Evolutionary conservation across 1,140 invertebrate genomes (phyloP), one percentile per base, ranked within the genome.

Genomic region (Lutraria rhynchaena): DNA sequence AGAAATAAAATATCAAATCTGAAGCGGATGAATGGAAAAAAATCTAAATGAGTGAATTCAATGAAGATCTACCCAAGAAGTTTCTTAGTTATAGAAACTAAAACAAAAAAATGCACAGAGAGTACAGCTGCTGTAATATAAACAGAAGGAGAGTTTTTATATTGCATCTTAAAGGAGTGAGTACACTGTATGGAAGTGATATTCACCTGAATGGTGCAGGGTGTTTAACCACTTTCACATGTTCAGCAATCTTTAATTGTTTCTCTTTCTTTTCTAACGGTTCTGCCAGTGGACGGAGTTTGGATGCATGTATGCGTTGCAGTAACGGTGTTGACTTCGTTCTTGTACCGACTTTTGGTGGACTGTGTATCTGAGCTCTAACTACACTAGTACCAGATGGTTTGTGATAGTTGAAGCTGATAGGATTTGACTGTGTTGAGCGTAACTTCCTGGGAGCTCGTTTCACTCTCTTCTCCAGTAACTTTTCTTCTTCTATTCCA

Each of bases 141-240:
- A 35, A 44, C 35, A 31, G 44, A 3, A 75, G 4, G 49, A 15
- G 31, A 44, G 27, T 31, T 19, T 41, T 27, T 27, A 33, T 61
- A 65, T 77, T 60, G 31, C 33, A 55, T 77, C 57, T 77, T 44
- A 61, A 24, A 57, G 49, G 15, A 11, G 46, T 37, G 75, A 31
- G 37, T 67, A 67, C 63, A 67, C 61, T 41, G 24, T 5, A 46
- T 49, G 24, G 41, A 22, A 46, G 37, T 24, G 35, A 74, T 60
- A 81, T 81, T 86, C 83, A 86, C 58, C 83, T 81, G 76, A 86
- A 86, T 37, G 85, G 85, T 31, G 83, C 74, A 2, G 85, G 85
- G 46, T 86, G 85, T 58, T 85, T 86, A 2, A 86, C 83, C 15
- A 86, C 80, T 37, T 81, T 82, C 15, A 70, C 46, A 41, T 86